These are phyloP conservation scores for Tetramorium parvispinum DNA, from an alignment of 1,140 invertebrate genomes.

Conservation along the genomic window DNA sequence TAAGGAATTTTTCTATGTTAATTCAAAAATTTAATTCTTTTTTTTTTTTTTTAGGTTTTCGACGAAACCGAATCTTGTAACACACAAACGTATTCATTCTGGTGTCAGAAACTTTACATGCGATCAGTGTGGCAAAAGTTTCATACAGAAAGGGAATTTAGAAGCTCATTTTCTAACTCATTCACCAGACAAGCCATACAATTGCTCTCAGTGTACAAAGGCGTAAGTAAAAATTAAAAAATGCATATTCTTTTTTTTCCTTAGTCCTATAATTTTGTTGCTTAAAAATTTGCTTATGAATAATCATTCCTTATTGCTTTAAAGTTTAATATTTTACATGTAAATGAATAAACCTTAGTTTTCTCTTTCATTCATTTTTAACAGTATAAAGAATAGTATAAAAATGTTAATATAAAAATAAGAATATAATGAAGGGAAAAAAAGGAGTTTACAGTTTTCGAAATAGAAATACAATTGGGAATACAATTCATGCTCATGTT, in stretches of 20 bases:
- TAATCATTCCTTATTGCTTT: too few species aligned
- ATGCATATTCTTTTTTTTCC: neutral
- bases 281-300: too few species aligned
- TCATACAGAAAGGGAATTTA: constrained; percentile 88
- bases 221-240: constrained; percentile 76
- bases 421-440: neutral
- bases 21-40: constrained; percentile 25
- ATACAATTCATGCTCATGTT: neutral
- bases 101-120: constrained; percentile 87
- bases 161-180: constrained; percentile 88
- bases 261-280: neutral
- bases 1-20: neutral
- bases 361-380: too few species aligned
- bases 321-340: neutral
- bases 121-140: constrained; percentile 88
- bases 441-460: neutral
- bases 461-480: neutral
- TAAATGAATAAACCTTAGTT: too few species aligned
- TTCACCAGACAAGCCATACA: constrained; percentile 85
- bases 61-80: constrained; percentile 87
- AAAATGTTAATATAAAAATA: constrained; percentile 7
- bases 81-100: constrained; percentile 87
- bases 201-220: constrained; percentile 82
- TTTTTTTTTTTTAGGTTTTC: constrained; percentile 80
- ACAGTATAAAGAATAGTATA: neutral